phyloP scores from a whole-genome alignment of 2,797 vertebrate genomes.

The Tadarida brasiliensis region DNA sequence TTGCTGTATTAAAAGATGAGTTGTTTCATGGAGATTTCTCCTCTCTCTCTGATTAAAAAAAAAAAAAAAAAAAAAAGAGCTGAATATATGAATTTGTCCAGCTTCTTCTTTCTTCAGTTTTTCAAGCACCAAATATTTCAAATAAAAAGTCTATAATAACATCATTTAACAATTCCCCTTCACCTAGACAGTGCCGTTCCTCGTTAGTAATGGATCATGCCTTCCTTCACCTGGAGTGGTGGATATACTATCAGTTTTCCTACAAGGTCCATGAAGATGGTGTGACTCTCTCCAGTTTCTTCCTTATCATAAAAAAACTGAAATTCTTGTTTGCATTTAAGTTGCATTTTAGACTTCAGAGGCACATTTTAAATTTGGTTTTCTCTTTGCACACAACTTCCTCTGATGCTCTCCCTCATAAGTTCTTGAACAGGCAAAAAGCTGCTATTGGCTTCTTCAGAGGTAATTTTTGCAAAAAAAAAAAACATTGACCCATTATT shows the following conservation, averaged over 20 bases:
- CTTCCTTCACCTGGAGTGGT: constrained; percentile 96
- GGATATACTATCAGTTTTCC: constrained; percentile 96
- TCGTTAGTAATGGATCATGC: constrained; percentile 97
- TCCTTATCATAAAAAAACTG: constrained; percentile 94
- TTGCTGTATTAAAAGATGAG: constrained; percentile 95
- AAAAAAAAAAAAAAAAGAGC: constrained; percentile 97
- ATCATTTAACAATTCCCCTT: constrained; percentile 98
- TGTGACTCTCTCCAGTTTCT: constrained; percentile 94
- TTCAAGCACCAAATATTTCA: constrained; percentile 98
- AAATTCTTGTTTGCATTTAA: constrained; percentile 89
- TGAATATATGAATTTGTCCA: constrained; percentile 96
- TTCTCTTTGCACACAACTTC: constrained; percentile 87
- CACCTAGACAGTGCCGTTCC: constrained; percentile 97
- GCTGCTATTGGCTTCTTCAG: constrained; percentile 96
- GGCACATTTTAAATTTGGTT: constrained; percentile 88
- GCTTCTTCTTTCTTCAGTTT: constrained; percentile 96
- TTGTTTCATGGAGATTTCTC: constrained; percentile 91
- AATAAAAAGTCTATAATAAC: constrained; percentile 99
- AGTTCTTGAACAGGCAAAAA: constrained; percentile 96
- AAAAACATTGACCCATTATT: constrained; percentile 88
- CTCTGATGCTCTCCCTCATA: constrained; percentile 89
- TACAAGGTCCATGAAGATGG: constrained; percentile 96
- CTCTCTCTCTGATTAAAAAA: constrained; percentile 94
- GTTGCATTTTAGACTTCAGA: constrained; percentile 86
- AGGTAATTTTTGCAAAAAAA: constrained; percentile 94